A percentile compares a stretch with the other conserved stretches of the same genome.
Conservation (phyloP, 2,113 vertebrate species). For the Perca fluviatilis region DNA sequence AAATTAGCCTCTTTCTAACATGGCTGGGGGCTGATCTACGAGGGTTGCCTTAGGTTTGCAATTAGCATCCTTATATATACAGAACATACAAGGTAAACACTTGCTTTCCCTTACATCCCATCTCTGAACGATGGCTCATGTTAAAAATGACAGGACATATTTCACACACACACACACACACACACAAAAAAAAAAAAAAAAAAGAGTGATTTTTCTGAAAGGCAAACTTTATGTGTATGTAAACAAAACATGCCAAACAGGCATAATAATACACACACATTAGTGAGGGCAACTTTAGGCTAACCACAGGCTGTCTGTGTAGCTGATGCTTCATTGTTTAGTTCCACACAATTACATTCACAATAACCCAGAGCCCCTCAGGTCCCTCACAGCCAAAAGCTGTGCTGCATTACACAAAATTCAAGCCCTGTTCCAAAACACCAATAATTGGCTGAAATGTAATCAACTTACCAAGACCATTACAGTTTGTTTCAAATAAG, state of each 20-base stretch:
- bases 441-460: constrained; percentile 70
- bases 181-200: too few species aligned
- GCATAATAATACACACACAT: constrained; percentile 29
- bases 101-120: not conserved
- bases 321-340: constrained; percentile 71
- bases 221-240: constrained; percentile 3
- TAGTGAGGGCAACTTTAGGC: constrained; percentile 26
- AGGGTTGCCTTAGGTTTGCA: constrained; percentile 39
- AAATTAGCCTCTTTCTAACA: constrained; percentile 28
- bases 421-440: constrained; percentile 61
- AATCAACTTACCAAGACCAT: constrained; percentile 63
- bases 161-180: not conserved
- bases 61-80: constrained; percentile 30
- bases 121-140: not conserved
- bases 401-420: constrained; percentile 61
- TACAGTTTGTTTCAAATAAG: constrained; percentile 63
- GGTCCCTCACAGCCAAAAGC: constrained; percentile 65
- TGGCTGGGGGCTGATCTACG: constrained; percentile 22
- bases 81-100: constrained; percentile 6
- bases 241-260: constrained; percentile 25
- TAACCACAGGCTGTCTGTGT: constrained; percentile 55
- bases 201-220: constrained; percentile 31
- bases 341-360: constrained; percentile 81
- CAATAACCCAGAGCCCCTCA: constrained; percentile 72
- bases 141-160: constrained; percentile 28